Evolutionary conservation across 2,113 vertebrate genomes (phyloP).

Genomic region (Rhea pennata): DNA sequence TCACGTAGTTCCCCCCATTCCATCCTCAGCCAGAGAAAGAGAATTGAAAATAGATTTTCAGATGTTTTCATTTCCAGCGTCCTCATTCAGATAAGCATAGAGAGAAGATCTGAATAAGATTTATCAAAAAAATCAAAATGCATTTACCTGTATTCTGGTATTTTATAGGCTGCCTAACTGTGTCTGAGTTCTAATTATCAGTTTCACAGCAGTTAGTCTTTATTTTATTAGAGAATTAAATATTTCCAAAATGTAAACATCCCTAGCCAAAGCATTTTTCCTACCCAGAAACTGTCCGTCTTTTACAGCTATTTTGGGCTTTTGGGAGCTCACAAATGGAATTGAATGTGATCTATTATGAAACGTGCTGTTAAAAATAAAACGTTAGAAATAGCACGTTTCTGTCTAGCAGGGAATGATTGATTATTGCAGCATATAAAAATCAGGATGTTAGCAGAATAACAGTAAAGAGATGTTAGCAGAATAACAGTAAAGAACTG

Average conservation of each 20-base stretch:
- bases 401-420: constrained; percentile 55
- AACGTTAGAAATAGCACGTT: constrained; percentile 63
- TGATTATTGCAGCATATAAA: constrained; percentile 54
- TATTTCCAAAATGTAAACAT: constrained; percentile 43
- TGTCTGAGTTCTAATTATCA: constrained; percentile 2
- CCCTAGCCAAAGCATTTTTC: constrained; percentile 28
- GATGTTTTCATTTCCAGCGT: background rate
- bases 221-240: constrained; percentile 33
- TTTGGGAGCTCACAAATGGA: constrained; percentile 60
- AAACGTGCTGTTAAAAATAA: constrained; percentile 75
- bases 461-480: constrained; percentile 4
- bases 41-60: background rate
- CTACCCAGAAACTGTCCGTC: constrained; percentile 61
- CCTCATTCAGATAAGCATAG: background rate
- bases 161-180: background rate
- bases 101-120: background rate
- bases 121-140: background rate
- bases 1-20: background rate
- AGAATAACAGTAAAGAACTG: background rate
- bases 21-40: background rate
- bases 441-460: constrained; percentile 26
- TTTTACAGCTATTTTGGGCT: constrained; percentile 65
- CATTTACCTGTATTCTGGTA: background rate
- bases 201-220: background rate
- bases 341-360: constrained; percentile 72